Evolutionary conservation across 2,888 invertebrate genomes (phyloP).

Genomic region (Celastrina argiolus): DNA sequence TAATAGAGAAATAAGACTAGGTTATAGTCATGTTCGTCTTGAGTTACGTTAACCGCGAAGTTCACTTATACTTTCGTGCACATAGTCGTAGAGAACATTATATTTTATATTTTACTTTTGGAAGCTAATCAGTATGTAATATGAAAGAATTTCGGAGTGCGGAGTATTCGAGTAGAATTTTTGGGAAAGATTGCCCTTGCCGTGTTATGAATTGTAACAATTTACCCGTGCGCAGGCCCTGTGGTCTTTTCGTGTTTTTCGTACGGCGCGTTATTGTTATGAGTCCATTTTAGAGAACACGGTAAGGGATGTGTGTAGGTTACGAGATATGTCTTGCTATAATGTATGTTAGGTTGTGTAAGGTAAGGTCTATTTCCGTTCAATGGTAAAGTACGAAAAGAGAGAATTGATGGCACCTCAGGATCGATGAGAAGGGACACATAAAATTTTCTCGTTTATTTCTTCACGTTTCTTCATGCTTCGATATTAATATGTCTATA

Average conservation of each 20-base stretch:
- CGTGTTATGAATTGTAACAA: conserved; percentile 32
- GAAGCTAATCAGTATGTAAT: conserved; percentile 70
- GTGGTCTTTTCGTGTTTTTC: conserved; percentile 29
- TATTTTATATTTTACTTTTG: conserved; percentile 62
- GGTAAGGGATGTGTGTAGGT: conserved; percentile 46
- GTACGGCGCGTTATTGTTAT: conserved; percentile 32
- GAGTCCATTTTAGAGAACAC: conserved; percentile 32
- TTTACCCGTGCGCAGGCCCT: conserved; percentile 29
- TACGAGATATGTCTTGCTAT: conserved; percentile 58
- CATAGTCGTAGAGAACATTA: conserved; percentile 59
- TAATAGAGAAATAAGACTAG: conserved; percentile 70
- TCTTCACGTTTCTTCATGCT: conserved; percentile 53
- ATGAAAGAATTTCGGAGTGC: conserved; percentile 62
- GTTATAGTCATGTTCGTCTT: conserved; percentile 63
- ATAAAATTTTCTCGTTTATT: conserved; percentile 51
- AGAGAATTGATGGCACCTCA: conserved; percentile 58
- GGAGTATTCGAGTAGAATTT: conserved; percentile 51
- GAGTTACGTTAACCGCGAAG: conserved; percentile 67
- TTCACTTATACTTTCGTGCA: conserved; percentile 72
- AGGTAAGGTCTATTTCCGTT: conserved; percentile 63
- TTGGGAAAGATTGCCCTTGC: conserved; percentile 48
- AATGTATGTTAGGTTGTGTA: conserved; percentile 63
- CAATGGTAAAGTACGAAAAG: conserved; percentile 64
- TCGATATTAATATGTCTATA: conserved; percentile 56
- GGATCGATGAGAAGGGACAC: conserved; percentile 72